Base-by-base conservation (phyloP, 2,888 invertebrate genomes). In the Sacculina carcini region DNA sequence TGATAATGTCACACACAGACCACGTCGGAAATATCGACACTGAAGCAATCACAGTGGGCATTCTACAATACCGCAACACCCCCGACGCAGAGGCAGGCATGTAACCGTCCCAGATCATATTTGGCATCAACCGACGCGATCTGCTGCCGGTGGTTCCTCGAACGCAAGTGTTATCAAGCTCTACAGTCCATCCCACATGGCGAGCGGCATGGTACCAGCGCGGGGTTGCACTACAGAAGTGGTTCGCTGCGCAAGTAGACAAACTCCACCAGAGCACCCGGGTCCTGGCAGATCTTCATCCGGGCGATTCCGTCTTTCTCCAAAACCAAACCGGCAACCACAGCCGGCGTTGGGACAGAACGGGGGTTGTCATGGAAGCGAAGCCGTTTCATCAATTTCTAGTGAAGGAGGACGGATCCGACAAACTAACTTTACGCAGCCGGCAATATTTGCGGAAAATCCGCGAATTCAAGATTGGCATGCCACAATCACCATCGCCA, bases 171-270 rank as follows among this genome's bases (percentile, higher is more conserved):
- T 51, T 50, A 26, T 29, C 50, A 40, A 42, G 44, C 40, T 9
- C 44, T 24, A n/a, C n/a, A 12, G 51, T 51, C 34, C 51, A 44
- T 31, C 32, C 31, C 14, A 24, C 21, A 21, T 51, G 34, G 38
- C 47, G 28, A 23, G n/a, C 47, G 29, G 28, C 48, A 32, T 51
- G 46, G 39, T 28, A 39, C n/a, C 10, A 1, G 6, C 48, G 40
- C 4, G 48, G 48, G 26, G 48, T 40, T 23, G 40, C 47, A 29
- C 21, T 40, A 32, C 14, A 23, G 3, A 16, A 40, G 32, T 24
- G 24, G 32, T 52, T 52, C 31, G 48, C 38, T 40, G 40, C 39
- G 26, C 48, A 52, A 40, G 31, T 40, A 14, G 52, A 48, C n/a
- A 9, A 3, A 3, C 39, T 23, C 38, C 6, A 2, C 9, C 38